Percentiles rank a stretch among this genome's conserved stretches.
Evolutionary conservation across 2,888 invertebrate genomes (phyloP).

Genomic region (Dichetophora obliterata): DNA sequence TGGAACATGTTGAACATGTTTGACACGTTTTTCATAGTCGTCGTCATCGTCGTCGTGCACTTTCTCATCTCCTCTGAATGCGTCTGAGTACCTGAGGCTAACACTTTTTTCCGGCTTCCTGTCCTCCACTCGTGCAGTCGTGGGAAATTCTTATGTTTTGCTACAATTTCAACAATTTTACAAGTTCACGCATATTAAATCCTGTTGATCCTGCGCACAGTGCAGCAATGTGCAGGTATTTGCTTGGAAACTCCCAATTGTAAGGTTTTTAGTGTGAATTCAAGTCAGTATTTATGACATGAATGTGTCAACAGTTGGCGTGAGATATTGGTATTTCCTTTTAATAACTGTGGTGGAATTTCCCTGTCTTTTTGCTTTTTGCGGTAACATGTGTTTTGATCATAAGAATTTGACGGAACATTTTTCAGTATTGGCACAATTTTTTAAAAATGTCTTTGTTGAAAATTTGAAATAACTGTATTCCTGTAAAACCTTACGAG

Average conservation of each 20-base stretch:
- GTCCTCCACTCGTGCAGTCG: background rate
- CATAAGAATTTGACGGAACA: no score
- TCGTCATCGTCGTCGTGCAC: background rate
- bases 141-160: constrained; percentile 26
- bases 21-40: constrained; percentile 11
- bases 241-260: background rate
- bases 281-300: background rate
- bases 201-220: constrained; percentile 13
- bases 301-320: background rate
- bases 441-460: no score
- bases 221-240: background rate
- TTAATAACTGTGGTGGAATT: background rate
- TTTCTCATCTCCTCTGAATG: no score
- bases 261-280: background rate
- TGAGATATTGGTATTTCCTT: constrained; percentile 11
- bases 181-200: background rate
- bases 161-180: background rate
- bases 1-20: constrained; percentile 13
- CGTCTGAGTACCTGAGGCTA: no score
- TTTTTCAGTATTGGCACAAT: no score
- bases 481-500: no score
- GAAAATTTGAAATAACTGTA: no score
- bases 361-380: background rate
- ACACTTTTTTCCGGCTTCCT: background rate
- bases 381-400: background rate